These are phyloP conservation scores for Salvelinus sp. DNA, from an alignment of 2,113 vertebrate species.

Conservation along the genomic window DNA sequence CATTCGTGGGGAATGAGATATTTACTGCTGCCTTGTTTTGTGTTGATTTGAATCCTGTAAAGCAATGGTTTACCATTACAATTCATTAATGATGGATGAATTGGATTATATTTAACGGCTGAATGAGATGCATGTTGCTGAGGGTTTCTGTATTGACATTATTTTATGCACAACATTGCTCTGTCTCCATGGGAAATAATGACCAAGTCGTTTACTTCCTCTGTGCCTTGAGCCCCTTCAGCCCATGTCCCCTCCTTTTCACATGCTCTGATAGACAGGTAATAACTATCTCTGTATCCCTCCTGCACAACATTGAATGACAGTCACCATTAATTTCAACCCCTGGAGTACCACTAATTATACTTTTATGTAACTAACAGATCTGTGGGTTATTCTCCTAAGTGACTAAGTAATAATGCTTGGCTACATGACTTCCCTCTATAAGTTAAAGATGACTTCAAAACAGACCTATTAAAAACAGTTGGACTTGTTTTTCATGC, in stretches of 20 bases:
- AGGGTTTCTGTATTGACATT: not conserved
- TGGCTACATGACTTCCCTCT: not conserved
- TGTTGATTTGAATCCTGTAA: not conserved
- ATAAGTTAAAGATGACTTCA: not conserved
- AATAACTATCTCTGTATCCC: not conserved
- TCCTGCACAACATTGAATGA: not conserved
- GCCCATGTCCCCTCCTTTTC: constrained; percentile 1
- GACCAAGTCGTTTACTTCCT: not conserved
- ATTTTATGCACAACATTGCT: not conserved
- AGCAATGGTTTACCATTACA: not conserved
- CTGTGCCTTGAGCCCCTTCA: constrained; percentile 2
- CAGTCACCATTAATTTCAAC: not conserved
- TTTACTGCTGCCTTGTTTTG: too few species aligned
- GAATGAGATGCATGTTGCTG: constrained; percentile 13
- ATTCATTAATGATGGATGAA: not conserved
- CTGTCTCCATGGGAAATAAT: constrained; percentile 5
- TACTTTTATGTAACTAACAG: not conserved
- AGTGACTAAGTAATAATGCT: not conserved
- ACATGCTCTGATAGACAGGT: not conserved
- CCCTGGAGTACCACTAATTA: not conserved
- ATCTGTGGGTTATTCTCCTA: not conserved
- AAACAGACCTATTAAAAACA: not conserved
- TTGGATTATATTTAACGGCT: not conserved
- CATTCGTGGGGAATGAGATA: too few species aligned
- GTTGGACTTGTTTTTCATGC: not conserved